These are phyloP conservation scores for Megamerina dolium DNA, from an alignment of 2,888 invertebrate species.

Conservation along the genomic window DNA sequence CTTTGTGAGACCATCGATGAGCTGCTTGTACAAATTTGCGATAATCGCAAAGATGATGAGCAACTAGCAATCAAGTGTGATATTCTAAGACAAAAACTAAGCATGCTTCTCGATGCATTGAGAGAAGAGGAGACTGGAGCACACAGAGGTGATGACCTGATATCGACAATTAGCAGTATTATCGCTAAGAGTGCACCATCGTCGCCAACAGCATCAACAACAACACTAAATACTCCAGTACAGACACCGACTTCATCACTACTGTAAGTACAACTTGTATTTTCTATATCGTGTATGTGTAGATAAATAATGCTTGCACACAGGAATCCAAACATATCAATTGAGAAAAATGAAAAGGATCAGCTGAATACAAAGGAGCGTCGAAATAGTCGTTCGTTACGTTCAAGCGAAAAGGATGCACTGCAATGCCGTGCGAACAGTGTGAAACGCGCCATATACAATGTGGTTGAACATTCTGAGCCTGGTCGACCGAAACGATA, in stretches of 20 bases:
- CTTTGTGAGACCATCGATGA: slow-evolving; percentile 76
- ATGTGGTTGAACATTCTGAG: slow-evolving; percentile 75
- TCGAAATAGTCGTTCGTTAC: slow-evolving; percentile 42
- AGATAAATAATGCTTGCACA: background rate
- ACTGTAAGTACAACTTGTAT: slow-evolving; percentile 15
- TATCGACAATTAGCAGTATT: slow-evolving; percentile 39
- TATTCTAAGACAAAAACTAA: slow-evolving; percentile 66
- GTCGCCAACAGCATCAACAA: slow-evolving; percentile 22
- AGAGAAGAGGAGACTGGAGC: slow-evolving; percentile 59
- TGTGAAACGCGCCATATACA: slow-evolving; percentile 73
- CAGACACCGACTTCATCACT: slow-evolving; percentile 14
- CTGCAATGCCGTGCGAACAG: slow-evolving; percentile 68
- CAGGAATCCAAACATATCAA: slow-evolving; percentile 47
- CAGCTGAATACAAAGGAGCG: slow-evolving; percentile 51
- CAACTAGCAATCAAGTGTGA: slow-evolving; percentile 63
- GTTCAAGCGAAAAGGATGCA: slow-evolving; percentile 56
- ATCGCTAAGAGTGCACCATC: slow-evolving; percentile 32
- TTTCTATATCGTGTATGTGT: background rate
- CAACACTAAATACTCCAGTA: no score
- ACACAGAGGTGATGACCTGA: slow-evolving; percentile 43
- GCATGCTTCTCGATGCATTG: slow-evolving; percentile 64
- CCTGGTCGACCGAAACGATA: slow-evolving; percentile 52
- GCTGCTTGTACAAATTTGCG: slow-evolving; percentile 59
- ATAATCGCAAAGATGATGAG: slow-evolving; percentile 58
- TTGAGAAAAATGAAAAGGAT: slow-evolving; percentile 54